Conservation (phyloP, 2,113 vertebrate genomes). For the Pedetes capensis region DNA sequence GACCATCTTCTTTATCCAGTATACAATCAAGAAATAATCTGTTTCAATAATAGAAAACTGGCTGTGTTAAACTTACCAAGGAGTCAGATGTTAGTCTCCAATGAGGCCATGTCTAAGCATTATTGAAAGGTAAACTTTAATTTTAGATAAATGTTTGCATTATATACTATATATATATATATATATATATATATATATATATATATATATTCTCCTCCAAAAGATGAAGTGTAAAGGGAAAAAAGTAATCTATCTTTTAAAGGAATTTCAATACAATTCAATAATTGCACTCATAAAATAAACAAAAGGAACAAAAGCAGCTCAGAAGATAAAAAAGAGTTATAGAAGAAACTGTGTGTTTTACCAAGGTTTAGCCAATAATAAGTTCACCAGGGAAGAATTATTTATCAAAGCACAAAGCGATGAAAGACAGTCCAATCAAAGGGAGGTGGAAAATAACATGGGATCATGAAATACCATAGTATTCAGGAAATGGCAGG, state of each 20-base stretch:
- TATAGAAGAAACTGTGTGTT: neutral
- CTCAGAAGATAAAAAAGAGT: neutral
- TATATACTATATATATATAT: too few species aligned
- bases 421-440: neutral
- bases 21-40: neutral
- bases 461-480: neutral
- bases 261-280: constrained; percentile 1
- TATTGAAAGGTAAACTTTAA: neutral
- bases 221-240: neutral
- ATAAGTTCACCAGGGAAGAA: neutral
- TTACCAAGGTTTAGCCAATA: neutral
- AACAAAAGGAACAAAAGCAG: neutral
- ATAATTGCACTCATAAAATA: neutral
- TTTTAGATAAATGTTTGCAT: neutral
- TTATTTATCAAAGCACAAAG: neutral
- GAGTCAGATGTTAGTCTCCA: neutral
- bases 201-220: neutral
- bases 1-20: neutral
- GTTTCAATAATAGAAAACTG: neutral
- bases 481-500: neutral
- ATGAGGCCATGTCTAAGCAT: neutral
- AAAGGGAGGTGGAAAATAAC: neutral
- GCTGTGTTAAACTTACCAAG: neutral
- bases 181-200: too few species aligned
- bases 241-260: neutral